phyloP scores from a whole-genome alignment of 2,113 vertebrate species.

The Thryonomys swinderianus region DNA sequence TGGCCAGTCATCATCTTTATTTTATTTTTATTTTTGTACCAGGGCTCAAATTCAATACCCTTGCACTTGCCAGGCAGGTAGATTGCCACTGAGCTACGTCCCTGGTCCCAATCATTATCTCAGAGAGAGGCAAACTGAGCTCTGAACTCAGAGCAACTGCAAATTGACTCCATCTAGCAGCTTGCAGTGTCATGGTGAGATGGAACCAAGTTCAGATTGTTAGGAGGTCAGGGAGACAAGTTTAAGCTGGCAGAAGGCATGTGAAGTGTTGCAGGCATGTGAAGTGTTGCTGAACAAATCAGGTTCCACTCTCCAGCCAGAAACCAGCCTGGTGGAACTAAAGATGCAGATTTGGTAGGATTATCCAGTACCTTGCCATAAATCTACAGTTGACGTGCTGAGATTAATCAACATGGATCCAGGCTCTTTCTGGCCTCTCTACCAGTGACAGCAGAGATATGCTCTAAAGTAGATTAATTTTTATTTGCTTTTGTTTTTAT shows the following conservation, averaged over 20 bases:
- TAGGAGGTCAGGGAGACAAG: background rate
- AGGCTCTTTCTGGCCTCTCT: background rate
- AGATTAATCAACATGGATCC: background rate
- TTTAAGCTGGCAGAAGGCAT: background rate
- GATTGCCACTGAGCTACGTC: too few relatives aligned
- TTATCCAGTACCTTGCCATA: background rate
- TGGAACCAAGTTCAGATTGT: background rate
- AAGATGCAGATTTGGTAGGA: background rate
- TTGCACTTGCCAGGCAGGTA: too few relatives aligned
- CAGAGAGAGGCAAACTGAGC: background rate
- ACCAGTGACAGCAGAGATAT: background rate
- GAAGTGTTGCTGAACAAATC: background rate
- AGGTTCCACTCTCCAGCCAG: background rate
- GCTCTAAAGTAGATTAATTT: background rate
- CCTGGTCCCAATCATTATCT: too few relatives aligned
- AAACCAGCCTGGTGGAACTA: background rate
- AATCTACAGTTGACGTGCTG: background rate
- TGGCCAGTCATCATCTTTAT: background rate
- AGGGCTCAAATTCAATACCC: too few relatives aligned
- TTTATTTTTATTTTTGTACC: too few relatives aligned
- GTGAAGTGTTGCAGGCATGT: background rate
- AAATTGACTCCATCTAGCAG: background rate
- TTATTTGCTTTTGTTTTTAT: background rate
- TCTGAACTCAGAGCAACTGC: background rate
- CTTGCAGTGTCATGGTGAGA: background rate